Conservation (phyloP, 2,888 invertebrate genomes). For the Creontiades dilutus region DNA sequence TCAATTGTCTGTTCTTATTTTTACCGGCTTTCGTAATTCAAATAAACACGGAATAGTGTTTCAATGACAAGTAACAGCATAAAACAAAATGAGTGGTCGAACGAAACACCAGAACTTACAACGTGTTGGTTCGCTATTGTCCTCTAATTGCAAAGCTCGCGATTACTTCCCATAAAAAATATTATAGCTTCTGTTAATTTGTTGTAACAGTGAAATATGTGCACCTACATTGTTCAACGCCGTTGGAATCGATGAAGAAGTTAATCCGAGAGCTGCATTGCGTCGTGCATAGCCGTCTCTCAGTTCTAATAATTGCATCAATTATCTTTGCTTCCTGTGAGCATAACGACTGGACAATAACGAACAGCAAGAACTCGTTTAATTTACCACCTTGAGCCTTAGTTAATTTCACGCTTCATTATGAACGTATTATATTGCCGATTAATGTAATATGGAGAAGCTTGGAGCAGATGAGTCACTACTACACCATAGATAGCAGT, state of each 20-base stretch:
- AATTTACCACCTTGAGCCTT: background rate
- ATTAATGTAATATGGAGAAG: slow-evolving; percentile 14
- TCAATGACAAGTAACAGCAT: too few relatives aligned
- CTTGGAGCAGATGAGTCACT: too few relatives aligned
- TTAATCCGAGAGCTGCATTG: background rate
- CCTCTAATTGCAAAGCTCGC: too few relatives aligned
- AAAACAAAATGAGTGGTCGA: too few relatives aligned
- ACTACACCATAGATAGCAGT: too few relatives aligned
- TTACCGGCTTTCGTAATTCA: too few relatives aligned
- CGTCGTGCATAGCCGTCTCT: background rate
- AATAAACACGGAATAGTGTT: too few relatives aligned
- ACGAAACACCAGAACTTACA: too few relatives aligned
- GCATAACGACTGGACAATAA: slow-evolving; percentile 6
- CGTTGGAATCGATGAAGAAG: background rate
- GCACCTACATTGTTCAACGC: background rate
- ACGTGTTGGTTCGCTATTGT: too few relatives aligned
- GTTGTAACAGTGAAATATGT: background rate
- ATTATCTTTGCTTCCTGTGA: slow-evolving; percentile 31
- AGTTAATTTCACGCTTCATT: slow-evolving; percentile 36
- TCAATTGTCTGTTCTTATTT: too few relatives aligned
- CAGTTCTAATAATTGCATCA: slow-evolving; percentile 24
- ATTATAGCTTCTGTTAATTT: background rate
- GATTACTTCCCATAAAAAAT: too few relatives aligned
- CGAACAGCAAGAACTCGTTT: slow-evolving; percentile 28
- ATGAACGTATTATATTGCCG: slow-evolving; percentile 11